Conservation (phyloP, 2,888 invertebrate species). For the Lithophane socia region DNA sequence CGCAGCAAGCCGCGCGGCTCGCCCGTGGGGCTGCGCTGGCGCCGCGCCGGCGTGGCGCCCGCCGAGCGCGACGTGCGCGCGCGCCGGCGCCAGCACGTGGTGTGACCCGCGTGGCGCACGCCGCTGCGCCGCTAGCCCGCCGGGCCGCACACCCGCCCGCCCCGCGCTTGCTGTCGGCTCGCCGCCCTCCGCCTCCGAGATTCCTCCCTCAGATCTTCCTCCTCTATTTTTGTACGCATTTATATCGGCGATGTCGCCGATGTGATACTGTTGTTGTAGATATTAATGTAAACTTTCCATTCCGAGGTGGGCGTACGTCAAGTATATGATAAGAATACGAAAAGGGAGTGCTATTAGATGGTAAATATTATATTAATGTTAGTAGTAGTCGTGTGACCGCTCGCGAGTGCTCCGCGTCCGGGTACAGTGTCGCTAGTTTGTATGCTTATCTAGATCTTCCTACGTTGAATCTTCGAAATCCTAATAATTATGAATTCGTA, state of each 20-base stretch:
- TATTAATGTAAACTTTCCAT: conserved; percentile 62
- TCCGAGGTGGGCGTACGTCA: conserved; percentile 81
- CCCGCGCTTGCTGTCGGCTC: neutral
- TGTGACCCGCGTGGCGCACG: conserved; percentile 52
- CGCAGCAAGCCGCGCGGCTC: conserved; percentile 77
- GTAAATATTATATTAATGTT: conserved; percentile 72
- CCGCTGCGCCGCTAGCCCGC: conserved; percentile 43
- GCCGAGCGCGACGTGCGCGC: conserved; percentile 35
- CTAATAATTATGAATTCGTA: conserved; percentile 24
- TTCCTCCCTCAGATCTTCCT: conserved; percentile 56
- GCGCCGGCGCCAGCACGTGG: conserved; percentile 45
- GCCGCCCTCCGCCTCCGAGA: conserved; percentile 7
- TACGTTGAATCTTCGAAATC: conserved; percentile 43
- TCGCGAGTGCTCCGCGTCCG: conserved; percentile 14
- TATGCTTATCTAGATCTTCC: conserved; percentile 56
- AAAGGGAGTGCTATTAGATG: conserved; percentile 75
- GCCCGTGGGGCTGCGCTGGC: conserved; percentile 81
- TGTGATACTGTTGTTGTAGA: conserved; percentile 55
- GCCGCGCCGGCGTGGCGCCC: conserved; percentile 78
- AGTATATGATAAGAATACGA: conserved; percentile 76
- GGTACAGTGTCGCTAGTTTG: conserved; percentile 44
- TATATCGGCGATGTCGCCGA: conserved; percentile 38
- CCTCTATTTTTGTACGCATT: conserved; percentile 61
- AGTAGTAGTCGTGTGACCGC: conserved; percentile 25
- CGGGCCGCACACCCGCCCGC: neutral